phyloP scores from a whole-genome alignment of 2,888 invertebrate genomes.

The Campoplex nolae region DNA sequence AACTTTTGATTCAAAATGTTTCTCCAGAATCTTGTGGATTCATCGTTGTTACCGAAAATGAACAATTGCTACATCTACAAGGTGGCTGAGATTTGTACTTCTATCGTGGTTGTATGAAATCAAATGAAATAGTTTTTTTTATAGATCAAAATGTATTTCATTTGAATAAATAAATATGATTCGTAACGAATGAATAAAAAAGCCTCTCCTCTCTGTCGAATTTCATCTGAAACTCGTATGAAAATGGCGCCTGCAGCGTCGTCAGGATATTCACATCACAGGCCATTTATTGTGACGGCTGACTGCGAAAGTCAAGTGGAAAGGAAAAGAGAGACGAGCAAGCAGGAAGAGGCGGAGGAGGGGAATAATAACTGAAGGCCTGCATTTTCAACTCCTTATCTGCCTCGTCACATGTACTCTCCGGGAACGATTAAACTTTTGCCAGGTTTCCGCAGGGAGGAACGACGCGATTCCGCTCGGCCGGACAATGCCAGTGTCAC shows the following conservation, averaged over 20 bases:
- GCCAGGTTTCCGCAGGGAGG: constrained; percentile 63
- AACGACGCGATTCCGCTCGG: constrained; percentile 69
- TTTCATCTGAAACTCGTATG: not conserved
- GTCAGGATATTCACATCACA: constrained; percentile 9
- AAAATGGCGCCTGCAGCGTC: not conserved
- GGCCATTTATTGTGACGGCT: constrained; percentile 9
- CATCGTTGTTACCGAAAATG: no score
- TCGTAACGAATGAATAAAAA: no score
- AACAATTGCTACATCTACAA: no score
- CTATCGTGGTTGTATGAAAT: no score
- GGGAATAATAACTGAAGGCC: constrained; percentile 35
- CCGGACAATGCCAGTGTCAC: constrained; percentile 71
- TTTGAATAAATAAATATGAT: no score
- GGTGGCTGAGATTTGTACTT: no score
- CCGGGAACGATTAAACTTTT: constrained; percentile 74
- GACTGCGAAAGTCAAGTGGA: constrained; percentile 21
- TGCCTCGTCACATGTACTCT: constrained; percentile 65
- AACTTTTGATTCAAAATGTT: no score
- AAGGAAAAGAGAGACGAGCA: constrained; percentile 24
- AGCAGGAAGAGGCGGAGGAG: not conserved
- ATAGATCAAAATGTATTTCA: no score
- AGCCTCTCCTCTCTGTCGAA: not conserved
- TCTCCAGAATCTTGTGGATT: no score
- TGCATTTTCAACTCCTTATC: constrained; percentile 71
- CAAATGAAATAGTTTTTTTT: no score